Evolutionary conservation across 2,797 vertebrate species (phyloP).

Genomic region (Mastacembelus armatus): DNA sequence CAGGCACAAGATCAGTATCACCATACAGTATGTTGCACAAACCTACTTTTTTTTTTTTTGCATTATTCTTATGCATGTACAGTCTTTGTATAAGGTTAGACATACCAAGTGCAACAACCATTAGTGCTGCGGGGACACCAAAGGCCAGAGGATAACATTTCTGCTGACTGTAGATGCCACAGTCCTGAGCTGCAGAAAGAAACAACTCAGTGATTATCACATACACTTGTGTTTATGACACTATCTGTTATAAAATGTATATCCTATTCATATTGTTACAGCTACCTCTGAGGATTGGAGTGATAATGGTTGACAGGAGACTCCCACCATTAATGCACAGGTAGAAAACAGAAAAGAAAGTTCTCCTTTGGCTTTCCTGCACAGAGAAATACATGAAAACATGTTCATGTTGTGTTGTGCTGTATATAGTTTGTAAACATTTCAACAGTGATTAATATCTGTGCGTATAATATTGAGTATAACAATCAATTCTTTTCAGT

Average conservation of each 20-base stretch:
- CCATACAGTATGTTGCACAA: background rate
- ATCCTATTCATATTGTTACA: background rate
- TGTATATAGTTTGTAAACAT: background rate
- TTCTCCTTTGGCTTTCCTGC: conserved; percentile 90
- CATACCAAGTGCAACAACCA: conserved; percentile 90
- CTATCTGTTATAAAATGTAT: background rate
- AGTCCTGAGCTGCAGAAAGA: conserved; percentile 84
- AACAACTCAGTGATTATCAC: conserved; percentile 16
- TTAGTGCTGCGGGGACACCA: conserved; percentile 92
- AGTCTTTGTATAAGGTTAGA: background rate
- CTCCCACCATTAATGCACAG: conserved; percentile 95
- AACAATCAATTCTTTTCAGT: background rate
- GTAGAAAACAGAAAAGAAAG: conserved; percentile 97
- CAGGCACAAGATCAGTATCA: conserved; percentile 22
- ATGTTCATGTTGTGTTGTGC: background rate
- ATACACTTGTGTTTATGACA: background rate
- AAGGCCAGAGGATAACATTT: conserved; percentile 95
- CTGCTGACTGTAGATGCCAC: conserved; percentile 88
- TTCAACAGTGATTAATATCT: background rate
- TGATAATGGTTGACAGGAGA: conserved; percentile 93
- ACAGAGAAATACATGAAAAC: conserved; percentile 44
- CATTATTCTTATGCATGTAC: background rate
- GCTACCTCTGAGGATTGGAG: conserved; percentile 91
- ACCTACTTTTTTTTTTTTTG: too few relatives aligned
- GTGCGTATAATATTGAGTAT: background rate